A percentile compares a stretch with the other conserved stretches of the same genome.
Conservation (phyloP, 1,140 invertebrate species). For the Drosophila gunungcola region DNA sequence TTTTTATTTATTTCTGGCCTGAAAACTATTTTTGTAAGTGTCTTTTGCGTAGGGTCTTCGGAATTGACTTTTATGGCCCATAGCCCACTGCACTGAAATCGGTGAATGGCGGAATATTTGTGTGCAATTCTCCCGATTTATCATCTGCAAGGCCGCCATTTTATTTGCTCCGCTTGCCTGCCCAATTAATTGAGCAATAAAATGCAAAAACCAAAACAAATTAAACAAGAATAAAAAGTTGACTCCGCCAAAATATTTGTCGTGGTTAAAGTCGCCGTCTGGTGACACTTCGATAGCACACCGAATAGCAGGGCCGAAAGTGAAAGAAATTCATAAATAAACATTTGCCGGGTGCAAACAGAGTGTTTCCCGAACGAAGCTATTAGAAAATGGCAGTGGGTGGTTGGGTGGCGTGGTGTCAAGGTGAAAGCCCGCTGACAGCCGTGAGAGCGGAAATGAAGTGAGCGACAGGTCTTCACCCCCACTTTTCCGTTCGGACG, state of each 20-base stretch:
- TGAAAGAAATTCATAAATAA: slow-evolving; percentile 49
- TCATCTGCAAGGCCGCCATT: slow-evolving; percentile 22
- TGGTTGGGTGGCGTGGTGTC: slow-evolving; percentile 11
- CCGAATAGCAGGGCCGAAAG: slow-evolving; percentile 8
- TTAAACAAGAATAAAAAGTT: slow-evolving; percentile 50
- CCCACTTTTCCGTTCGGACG: slow-evolving; percentile 1
- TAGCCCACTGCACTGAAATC: slow-evolving; percentile 59
- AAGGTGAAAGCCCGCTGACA: slow-evolving; percentile 33
- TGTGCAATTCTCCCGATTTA: slow-evolving; percentile 38
- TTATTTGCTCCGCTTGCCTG: slow-evolving; percentile 34
- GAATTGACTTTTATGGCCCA: slow-evolving; percentile 62
- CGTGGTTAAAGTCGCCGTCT: slow-evolving; percentile 9
- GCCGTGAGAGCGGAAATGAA: slow-evolving; percentile 26
- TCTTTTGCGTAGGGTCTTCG: slow-evolving; percentile 14
- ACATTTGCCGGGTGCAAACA: slow-evolving; percentile 60
- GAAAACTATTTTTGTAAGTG: slow-evolving; percentile 10
- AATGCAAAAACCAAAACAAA: slow-evolving; percentile 57
- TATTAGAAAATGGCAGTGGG: slow-evolving; percentile 29
- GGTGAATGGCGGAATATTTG: slow-evolving; percentile 52
- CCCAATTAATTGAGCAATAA: slow-evolving; percentile 68
- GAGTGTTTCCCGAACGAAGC: slow-evolving; percentile 23
- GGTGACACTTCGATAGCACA: slow-evolving; percentile 28
- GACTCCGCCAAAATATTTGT: slow-evolving; percentile 26
- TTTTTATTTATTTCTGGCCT: not conserved
- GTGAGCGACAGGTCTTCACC: slow-evolving; percentile 33